Evolutionary conservation across 2,113 vertebrate genomes (phyloP).

Genomic region (Gymnarchus niloticus): DNA sequence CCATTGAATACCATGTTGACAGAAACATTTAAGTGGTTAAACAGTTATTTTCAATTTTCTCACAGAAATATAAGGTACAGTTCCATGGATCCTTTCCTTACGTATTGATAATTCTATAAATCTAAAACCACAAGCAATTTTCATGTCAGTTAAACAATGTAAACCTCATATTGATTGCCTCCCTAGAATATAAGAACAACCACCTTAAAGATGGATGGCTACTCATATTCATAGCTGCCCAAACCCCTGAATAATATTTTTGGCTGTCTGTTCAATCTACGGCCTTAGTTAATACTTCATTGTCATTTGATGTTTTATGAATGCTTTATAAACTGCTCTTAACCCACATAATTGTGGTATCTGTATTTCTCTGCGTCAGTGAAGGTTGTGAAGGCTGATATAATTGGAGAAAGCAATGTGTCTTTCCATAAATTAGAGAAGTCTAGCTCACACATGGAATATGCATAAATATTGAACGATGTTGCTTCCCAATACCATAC

Average conservation of each 20-base stretch:
- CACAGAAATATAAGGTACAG: background rate
- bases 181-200: background rate
- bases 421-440: background rate
- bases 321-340: background rate
- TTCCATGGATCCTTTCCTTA: background rate
- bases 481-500: background rate
- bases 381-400: background rate
- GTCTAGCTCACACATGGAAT: background rate
- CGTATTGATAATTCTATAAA: conserved; percentile 15
- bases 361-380: background rate
- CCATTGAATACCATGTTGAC: too few relatives aligned
- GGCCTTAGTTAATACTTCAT: background rate
- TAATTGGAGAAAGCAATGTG: background rate
- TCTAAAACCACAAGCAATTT: background rate
- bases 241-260: background rate
- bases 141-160: background rate
- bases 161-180: background rate
- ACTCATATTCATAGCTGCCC: background rate
- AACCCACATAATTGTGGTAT: background rate
- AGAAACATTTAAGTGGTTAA: background rate
- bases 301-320: background rate
- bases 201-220: background rate
- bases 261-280: background rate
- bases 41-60: background rate
- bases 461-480: background rate